phyloP scores from a whole-genome alignment of 2,888 invertebrate species.

The Poecilus cupreus region DNA sequence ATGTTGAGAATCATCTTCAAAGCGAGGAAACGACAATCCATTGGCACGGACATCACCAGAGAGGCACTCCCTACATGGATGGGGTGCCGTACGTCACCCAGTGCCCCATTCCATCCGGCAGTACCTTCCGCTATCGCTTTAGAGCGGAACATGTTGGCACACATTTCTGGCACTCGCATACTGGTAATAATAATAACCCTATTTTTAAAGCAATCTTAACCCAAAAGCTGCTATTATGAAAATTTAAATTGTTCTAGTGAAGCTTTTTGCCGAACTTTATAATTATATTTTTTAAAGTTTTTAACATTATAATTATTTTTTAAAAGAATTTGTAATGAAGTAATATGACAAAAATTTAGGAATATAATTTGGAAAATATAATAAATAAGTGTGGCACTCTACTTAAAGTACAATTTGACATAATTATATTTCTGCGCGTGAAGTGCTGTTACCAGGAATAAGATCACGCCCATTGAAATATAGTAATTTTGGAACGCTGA shows the following conservation, averaged over 20 bases:
- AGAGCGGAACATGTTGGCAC: conserved; percentile 84
- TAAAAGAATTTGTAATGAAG: too few species aligned
- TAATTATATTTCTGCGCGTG: too few species aligned
- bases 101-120: conserved; percentile 86
- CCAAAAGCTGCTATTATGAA: neutral
- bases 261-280: too few species aligned
- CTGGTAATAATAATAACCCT: conserved; percentile 72
- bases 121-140: conserved; percentile 85
- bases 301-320: too few species aligned
- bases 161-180: conserved; percentile 90
- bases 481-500: too few species aligned
- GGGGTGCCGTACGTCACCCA: conserved; percentile 91
- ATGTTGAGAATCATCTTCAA: conserved; percentile 86
- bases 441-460: too few species aligned
- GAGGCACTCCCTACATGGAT: conserved; percentile 88
- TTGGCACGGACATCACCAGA: conserved; percentile 93
- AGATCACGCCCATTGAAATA: too few species aligned
- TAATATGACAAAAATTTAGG: too few species aligned
- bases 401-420: too few species aligned
- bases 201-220: neutral
- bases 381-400: too few species aligned
- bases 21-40: conserved; percentile 91
- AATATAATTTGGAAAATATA: too few species aligned
- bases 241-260: neutral
- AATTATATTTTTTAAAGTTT: too few species aligned